These are phyloP conservation scores for Pheucticus melanocephalus DNA, from an alignment of 2,113 vertebrate genomes.

Conservation along the genomic window DNA sequence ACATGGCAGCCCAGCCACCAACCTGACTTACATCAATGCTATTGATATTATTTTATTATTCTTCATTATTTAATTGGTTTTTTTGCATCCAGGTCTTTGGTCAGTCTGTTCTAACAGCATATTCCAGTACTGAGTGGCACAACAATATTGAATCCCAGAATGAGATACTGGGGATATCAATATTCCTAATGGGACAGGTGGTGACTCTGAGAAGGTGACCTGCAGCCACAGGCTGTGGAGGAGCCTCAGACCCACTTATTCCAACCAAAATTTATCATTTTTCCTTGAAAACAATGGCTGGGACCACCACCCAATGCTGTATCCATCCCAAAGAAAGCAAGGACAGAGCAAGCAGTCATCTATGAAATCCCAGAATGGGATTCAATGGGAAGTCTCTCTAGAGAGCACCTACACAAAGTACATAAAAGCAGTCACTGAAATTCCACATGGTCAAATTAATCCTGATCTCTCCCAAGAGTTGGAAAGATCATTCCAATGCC, in stretches of 20 bases:
- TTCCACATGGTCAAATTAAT: not conserved
- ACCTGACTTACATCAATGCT: no score
- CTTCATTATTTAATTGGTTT: not conserved
- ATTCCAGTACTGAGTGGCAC: not conserved
- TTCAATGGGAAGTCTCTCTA: not conserved
- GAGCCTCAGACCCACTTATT: not conserved
- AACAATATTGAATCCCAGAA: not conserved
- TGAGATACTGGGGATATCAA: not conserved
- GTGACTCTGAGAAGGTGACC: not conserved
- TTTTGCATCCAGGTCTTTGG: not conserved
- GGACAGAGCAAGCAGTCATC: not conserved
- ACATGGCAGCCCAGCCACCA: not conserved
- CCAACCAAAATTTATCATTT: not conserved
- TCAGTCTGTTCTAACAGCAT: rapidly evolving
- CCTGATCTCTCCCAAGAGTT: not conserved
- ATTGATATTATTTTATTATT: not conserved
- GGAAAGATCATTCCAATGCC: not conserved
- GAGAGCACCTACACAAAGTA: not conserved
- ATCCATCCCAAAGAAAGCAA: rapidly evolving
- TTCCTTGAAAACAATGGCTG: not conserved
- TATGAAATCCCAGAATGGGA: not conserved
- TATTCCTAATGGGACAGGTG: not conserved
- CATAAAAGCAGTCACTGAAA: not conserved
- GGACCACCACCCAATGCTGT: no score
- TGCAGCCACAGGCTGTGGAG: not conserved